Conservation (phyloP, 2,797 vertebrate genomes). For the Platalea minor region DNA sequence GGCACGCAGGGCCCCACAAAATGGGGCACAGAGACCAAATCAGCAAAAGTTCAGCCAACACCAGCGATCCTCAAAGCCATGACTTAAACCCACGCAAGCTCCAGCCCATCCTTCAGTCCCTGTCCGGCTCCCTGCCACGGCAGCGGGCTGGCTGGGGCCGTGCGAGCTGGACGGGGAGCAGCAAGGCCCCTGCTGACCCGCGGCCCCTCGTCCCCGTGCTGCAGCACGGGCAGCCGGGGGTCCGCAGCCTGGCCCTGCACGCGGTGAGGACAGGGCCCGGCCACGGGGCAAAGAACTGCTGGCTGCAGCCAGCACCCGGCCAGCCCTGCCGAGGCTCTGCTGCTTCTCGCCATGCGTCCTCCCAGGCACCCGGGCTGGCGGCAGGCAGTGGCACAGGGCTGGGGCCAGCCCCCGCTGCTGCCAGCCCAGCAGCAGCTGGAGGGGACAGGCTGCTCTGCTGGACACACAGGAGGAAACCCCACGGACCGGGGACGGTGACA, state of each 20-base stretch:
- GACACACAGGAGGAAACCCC: background rate
- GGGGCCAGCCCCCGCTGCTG: background rate
- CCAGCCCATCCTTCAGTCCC: background rate
- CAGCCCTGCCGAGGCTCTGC: background rate
- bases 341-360: accelerated
- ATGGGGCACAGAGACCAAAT: background rate
- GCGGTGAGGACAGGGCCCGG: accelerated
- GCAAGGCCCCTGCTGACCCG: background rate
- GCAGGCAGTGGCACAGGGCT: background rate
- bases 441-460: background rate
- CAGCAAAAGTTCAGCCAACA: background rate
- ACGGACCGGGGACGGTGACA: background rate
- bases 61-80: accelerated
- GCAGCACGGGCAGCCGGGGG: accelerated
- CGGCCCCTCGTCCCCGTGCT: accelerated
- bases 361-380: background rate
- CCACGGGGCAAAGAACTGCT: background rate
- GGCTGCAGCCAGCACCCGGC: background rate
- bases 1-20: background rate
- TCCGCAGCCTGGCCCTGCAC: background rate
- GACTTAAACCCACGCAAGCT: background rate
- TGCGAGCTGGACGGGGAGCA: background rate
- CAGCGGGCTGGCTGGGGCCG: background rate
- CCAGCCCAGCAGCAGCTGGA: background rate
- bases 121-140: background rate